Conservation (phyloP, 1,140 invertebrate genomes). For the Lycorma delicatula region DNA sequence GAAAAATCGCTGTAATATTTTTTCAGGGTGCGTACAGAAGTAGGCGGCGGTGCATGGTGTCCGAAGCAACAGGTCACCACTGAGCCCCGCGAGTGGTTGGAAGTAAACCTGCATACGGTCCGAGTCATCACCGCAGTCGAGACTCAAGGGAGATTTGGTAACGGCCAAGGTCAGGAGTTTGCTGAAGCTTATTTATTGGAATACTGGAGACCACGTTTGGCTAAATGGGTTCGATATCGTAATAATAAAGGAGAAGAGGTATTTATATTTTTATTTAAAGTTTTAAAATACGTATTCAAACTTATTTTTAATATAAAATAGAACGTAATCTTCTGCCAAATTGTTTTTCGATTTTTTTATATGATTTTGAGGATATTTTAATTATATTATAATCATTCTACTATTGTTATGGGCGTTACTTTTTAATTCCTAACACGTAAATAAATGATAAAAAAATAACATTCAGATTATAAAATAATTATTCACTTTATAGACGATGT, state of each 20-base stretch:
- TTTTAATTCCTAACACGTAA: too few relatives aligned
- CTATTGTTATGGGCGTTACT: too few relatives aligned
- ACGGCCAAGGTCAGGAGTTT: constrained; percentile 72
- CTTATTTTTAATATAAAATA: too few relatives aligned
- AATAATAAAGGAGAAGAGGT: constrained; percentile 62
- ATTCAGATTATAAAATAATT: too few relatives aligned
- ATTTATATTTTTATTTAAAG: constrained; percentile 19
- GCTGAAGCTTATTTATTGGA: constrained; percentile 68
- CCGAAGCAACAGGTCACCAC: constrained; percentile 62
- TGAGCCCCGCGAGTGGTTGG: constrained; percentile 67
- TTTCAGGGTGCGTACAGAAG: constrained; percentile 67
- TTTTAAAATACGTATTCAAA: too few relatives aligned
- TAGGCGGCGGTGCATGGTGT: constrained; percentile 78
- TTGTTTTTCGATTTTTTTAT: too few relatives aligned
- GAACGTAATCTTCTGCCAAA: too few relatives aligned
- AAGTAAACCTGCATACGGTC: constrained; percentile 61
- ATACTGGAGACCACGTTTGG: constrained; percentile 61
- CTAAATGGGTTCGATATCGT: constrained; percentile 63
- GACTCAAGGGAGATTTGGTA: constrained; percentile 78
- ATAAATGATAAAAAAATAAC: too few relatives aligned
- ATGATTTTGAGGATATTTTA: too few relatives aligned
- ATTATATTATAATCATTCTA: too few relatives aligned
- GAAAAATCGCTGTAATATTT: too few relatives aligned
- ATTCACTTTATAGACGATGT: too few relatives aligned
- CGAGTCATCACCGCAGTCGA: constrained; percentile 72